Evolutionary conservation across 1,140 invertebrate species (phyloP).

Genomic region (Drosophila lini): DNA sequence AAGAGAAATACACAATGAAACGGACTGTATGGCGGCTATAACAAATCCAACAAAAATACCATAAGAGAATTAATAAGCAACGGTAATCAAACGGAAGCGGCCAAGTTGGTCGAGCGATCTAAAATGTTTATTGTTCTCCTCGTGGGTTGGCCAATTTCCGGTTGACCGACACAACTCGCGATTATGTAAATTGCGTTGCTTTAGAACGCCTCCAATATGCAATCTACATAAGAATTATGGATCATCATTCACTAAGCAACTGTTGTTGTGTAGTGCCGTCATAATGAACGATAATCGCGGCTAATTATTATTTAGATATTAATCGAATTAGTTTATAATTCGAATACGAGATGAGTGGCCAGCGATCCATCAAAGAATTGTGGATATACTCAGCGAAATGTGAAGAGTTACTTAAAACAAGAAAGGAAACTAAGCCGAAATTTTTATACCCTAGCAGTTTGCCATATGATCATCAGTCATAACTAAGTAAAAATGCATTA

Average conservation of each 20-base stretch:
- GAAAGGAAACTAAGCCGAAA: no score
- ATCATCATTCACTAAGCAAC: slow-evolving; percentile 36
- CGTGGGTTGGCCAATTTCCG: slow-evolving; percentile 70
- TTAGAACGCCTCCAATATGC: slow-evolving; percentile 33
- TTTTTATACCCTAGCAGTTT: no score
- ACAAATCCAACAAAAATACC: slow-evolving; percentile 8
- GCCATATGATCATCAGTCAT: no score
- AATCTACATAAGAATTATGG: slow-evolving; percentile 47
- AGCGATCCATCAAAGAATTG: background rate
- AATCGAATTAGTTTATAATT: slow-evolving; percentile 18
- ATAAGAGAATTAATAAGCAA: slow-evolving; percentile 36
- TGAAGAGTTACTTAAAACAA: background rate
- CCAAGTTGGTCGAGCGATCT: slow-evolving; percentile 43
- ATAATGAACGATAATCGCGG: slow-evolving; percentile 37
- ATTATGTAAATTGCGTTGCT: slow-evolving; percentile 46
- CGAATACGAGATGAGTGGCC: background rate
- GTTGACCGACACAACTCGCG: slow-evolving; percentile 40
- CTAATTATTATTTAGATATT: slow-evolving; percentile 25
- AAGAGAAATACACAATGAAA: slow-evolving; percentile 22
- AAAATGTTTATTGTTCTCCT: slow-evolving; percentile 25
- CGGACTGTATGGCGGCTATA: slow-evolving; percentile 14
- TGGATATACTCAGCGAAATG: background rate
- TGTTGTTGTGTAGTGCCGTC: slow-evolving; percentile 15
- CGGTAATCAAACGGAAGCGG: slow-evolving; percentile 74
- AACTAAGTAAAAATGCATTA: no score